phyloP scores from a whole-genome alignment of 1,140 invertebrate genomes.

The Sminthurinus signatus region DNA sequence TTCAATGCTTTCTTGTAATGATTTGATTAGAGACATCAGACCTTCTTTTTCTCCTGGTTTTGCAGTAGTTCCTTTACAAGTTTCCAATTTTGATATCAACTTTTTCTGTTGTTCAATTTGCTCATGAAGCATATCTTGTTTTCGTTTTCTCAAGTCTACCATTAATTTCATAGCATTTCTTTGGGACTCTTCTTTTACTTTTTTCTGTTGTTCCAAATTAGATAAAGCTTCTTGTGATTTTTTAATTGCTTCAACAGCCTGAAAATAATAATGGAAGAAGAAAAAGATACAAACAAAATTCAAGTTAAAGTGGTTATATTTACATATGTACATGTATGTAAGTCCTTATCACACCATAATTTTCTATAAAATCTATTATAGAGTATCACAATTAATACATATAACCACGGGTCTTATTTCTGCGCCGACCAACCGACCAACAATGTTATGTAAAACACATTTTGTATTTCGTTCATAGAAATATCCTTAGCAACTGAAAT shows the following conservation, averaged over 20 bases:
- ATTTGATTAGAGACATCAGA: slow-evolving; percentile 65
- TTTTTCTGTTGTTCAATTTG: slow-evolving; percentile 69
- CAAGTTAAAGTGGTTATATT: no score
- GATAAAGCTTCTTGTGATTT: slow-evolving; percentile 58
- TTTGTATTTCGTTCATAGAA: no score
- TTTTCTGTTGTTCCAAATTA: slow-evolving; percentile 56
- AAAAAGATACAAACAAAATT: no score
- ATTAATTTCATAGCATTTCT: slow-evolving; percentile 63
- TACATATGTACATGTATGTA: no score
- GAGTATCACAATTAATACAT: no score
- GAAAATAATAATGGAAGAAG: no score
- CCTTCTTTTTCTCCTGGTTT: slow-evolving; percentile 61
- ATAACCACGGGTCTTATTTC: no score
- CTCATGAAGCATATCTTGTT: slow-evolving; percentile 69
- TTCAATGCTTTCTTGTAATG: slow-evolving; percentile 61
- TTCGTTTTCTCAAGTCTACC: slow-evolving; percentile 64
- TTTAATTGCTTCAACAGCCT: slow-evolving; percentile 54
- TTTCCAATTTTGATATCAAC: slow-evolving; percentile 65
- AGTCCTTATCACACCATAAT: no score
- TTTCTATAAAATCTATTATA: no score
- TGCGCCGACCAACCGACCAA: no score
- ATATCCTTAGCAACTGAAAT: no score
- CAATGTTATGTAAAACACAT: no score
- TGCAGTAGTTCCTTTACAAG: slow-evolving; percentile 56
- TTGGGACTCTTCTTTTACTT: slow-evolving; percentile 59